Base-by-base conservation (phyloP, 2,113 vertebrate genomes). In the Oplegnathus fasciatus region DNA sequence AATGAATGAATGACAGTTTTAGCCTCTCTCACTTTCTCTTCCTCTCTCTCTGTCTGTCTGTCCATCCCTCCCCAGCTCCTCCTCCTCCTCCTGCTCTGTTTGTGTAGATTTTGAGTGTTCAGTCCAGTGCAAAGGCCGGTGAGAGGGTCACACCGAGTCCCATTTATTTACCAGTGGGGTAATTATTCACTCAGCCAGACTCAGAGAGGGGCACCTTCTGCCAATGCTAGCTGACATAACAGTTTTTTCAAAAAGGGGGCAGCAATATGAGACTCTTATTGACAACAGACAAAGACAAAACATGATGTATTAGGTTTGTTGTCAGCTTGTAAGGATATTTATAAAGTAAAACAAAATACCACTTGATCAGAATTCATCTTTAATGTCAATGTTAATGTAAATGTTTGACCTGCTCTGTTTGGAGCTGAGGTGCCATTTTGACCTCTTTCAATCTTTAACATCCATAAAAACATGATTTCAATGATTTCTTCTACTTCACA, bases 121-220 rank as follows among this genome's bases (percentile, higher is more conserved):
- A 68, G 82, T 69, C 61, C 62, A 87, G 94, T 78, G 75, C 94
- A 94, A 96, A 95, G 95, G 86, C 84, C 94, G 91, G 40, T 37
- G 54, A 61, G 52, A 60, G 75, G 26, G 85, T 76, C 88, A 85
- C 83, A 66, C 37, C 0, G 32, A 50, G 75, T 70, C 52, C 64
- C 28, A 91, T 78, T 69, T 95, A 89, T 96, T 94, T 95, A 91
- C 85, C 4, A 74, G 67, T 22, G 57, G 89, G 92, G 73, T 95
- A 96, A 96, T 96, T 89, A 96, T 96, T 96, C 85, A 96, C 94
- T 57, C 46, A 78, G 84, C 18, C 54, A 62, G 67, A 75, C 55
- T 64, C n/a, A 55, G 5, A 89, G 68, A 54, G 66, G 67, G 42
- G 48, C 76, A 70, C 61, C n/a, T 46, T 80, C 50, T 52, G 5